Evolutionary conservation across 1,140 invertebrate genomes (phyloP), one percentile per base, ranked within the genome.

Genomic region (Caerostris extrusa): DNA sequence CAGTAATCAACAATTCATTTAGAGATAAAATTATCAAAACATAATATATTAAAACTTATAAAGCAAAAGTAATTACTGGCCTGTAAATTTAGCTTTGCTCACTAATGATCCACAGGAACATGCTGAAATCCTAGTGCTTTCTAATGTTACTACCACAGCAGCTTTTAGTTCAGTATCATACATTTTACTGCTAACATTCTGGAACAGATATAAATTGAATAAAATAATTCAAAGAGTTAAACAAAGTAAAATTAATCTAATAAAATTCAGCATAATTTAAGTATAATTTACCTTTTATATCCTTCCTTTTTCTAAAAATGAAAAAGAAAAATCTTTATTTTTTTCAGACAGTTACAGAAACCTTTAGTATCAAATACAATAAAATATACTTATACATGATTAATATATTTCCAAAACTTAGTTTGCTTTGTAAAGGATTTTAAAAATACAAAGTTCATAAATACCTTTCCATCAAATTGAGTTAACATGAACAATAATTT

Each of bases 131-230:
- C 98, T 98, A 4, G 98, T 99, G 95, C 97, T 98, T 96, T 99
- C 98, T 94, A 99, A 96, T 0, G 99, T 99, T 50, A 99, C 97
- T 6, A 99, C 98, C 82, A 99, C 97, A 87, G 98, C 98, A 88
- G 98, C 98, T 92, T 98, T 97, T 0, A 97, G 97, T 95, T 98
- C 98, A 64, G 97, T 96, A 95, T 98, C 98, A 91, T 95, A 95
- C 87, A 94, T 94, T 53, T 95, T 94, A 58, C 90, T 94, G 64
- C 85, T 82, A 6, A 93, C 85, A 60, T 94, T 94, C 94, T 94
- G 34, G 14, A 93, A 82, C 53, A 34, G 5, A 91, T 87, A 86
- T 81, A 89, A 87, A 53, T 34, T 7, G 6, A 61, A 82, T 50
- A 3, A 19, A 58, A 91, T 91, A 34, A 34, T 34, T 34, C 34